phyloP scores from a whole-genome alignment of 2,888 invertebrate genomes.

The Abrostola tripartita region DNA sequence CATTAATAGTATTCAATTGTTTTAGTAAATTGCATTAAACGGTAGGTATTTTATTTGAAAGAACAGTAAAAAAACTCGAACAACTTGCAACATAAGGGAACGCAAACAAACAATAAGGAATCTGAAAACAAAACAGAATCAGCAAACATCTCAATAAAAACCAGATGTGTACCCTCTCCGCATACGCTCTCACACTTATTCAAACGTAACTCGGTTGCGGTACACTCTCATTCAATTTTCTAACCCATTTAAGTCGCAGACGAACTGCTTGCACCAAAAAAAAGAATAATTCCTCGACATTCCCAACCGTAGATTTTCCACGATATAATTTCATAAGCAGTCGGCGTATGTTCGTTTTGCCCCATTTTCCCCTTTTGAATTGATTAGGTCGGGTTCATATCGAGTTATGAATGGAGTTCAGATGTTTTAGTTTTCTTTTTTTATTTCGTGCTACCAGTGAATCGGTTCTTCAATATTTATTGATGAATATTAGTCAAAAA shows the following conservation, averaged over 20 bases:
- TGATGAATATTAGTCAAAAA: constrained; percentile 59
- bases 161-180: constrained; percentile 74
- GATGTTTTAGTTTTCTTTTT: constrained; percentile 72
- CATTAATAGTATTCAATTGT: background rate
- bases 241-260: constrained; percentile 88
- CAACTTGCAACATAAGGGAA: constrained; percentile 16
- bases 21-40: background rate
- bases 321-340: constrained; percentile 87
- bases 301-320: constrained; percentile 79
- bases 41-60: background rate
- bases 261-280: constrained; percentile 77
- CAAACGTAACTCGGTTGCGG: constrained; percentile 77
- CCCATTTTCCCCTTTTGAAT: constrained; percentile 84
- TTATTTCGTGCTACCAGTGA: constrained; percentile 47
- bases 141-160: constrained; percentile 69
- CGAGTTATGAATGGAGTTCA: constrained; percentile 81
- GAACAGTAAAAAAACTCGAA: constrained; percentile 12
- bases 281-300: constrained; percentile 75
- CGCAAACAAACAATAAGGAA: constrained; percentile 55
- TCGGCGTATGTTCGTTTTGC: constrained; percentile 81
- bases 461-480: constrained; percentile 71
- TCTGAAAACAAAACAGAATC: constrained; percentile 62
- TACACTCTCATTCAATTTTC: constrained; percentile 86
- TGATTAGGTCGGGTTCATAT: constrained; percentile 85
- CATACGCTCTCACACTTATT: constrained; percentile 80